Evolutionary conservation across 1,140 invertebrate genomes (phyloP).

Genomic region (Eumaeus atala): DNA sequence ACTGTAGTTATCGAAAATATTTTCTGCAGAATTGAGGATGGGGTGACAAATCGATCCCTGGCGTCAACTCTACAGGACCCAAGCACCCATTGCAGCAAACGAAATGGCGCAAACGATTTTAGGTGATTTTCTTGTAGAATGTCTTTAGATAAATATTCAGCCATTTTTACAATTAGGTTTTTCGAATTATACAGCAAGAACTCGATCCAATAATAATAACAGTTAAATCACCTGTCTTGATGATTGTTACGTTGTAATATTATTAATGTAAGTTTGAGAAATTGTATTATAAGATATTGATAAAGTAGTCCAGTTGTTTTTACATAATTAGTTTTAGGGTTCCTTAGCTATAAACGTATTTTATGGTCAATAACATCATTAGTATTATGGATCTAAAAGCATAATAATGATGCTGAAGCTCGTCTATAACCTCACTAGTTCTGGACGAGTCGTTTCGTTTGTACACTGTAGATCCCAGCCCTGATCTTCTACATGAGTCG

Average conservation of each 20-base stretch:
- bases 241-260: too few species aligned
- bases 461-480: too few species aligned
- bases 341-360: too few species aligned
- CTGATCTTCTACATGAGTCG: too few species aligned
- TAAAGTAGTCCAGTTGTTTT: not conserved
- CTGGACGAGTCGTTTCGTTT: too few species aligned
- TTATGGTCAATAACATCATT: too few species aligned
- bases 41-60: conserved; percentile 38
- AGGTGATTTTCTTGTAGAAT: conserved; percentile 41
- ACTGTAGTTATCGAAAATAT: conserved; percentile 29
- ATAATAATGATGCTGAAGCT: too few species aligned
- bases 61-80: conserved; percentile 36
- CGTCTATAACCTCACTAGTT: too few species aligned
- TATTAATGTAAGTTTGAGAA: too few species aligned
- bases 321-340: conserved; percentile 1
- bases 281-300: too few species aligned
- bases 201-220: conserved; percentile 5
- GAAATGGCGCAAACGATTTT: conserved; percentile 28
- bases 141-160: conserved; percentile 42
- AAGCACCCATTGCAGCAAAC: conserved; percentile 29
- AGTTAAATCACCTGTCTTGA: not conserved
- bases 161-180: conserved; percentile 14
- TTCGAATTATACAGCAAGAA: not conserved
- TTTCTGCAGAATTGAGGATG: conserved; percentile 36
- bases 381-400: too few species aligned